Evolutionary conservation across 2,888 invertebrate species (phyloP).

Genomic region (Atrina japonica): DNA sequence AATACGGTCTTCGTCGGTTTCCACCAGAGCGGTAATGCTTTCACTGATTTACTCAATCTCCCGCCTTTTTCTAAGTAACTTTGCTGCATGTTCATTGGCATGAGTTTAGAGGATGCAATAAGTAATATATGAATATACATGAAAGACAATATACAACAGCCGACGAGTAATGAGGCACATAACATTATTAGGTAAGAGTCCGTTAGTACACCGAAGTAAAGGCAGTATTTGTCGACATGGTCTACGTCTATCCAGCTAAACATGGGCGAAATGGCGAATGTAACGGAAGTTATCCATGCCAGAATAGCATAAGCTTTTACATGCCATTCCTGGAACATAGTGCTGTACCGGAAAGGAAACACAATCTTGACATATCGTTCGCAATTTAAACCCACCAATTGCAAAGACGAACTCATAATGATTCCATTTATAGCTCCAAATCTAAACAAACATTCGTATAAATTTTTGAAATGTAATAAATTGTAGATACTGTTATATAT

Average conservation of each 20-base stretch:
- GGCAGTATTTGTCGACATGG: too few relatives aligned
- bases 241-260: not conserved
- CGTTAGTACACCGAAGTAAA: too few relatives aligned
- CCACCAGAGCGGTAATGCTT: constrained; percentile 11
- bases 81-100: not conserved
- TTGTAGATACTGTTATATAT: constrained; percentile 7
- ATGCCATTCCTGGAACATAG: not conserved
- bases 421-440: not conserved
- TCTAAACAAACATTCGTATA: constrained; percentile 4
- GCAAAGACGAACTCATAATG: not conserved
- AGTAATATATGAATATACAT: not conserved
- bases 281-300: not conserved
- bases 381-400: not conserved
- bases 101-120: not conserved
- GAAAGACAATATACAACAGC: not conserved
- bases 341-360: not conserved
- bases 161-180: too few relatives aligned
- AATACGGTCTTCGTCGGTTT: constrained; percentile 10
- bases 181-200: too few relatives aligned
- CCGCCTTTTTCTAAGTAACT: not conserved
- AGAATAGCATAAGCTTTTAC: not conserved
- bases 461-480: not conserved
- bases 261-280: not conserved
- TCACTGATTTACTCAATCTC: too few relatives aligned
- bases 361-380: constrained; percentile 13